A percentile compares a stretch with the other conserved stretches of the same genome.
These are phyloP conservation scores for Adelosebastes latens DNA, from an alignment of 2,797 vertebrate species.

Conservation along the genomic window DNA sequence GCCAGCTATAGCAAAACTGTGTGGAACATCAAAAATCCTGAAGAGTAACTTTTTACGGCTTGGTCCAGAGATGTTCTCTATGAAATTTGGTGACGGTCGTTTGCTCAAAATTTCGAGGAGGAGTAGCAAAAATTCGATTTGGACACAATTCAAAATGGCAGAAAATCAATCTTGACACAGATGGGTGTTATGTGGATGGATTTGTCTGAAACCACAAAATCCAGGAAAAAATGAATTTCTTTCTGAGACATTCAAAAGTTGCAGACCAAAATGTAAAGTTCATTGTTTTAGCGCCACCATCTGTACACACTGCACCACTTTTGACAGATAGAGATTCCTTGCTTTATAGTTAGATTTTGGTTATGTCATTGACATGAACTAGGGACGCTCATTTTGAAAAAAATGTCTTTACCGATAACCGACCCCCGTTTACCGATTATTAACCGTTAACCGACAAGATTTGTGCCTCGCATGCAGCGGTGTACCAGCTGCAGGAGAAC, in stretches of 20 bases:
- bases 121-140: neutral
- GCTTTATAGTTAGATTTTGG: neutral
- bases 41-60: neutral
- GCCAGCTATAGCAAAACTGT: neutral
- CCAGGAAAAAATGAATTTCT: neutral
- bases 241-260: neutral
- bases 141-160: neutral
- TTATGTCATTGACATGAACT: neutral
- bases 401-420: too few species aligned
- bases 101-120: too few species aligned
- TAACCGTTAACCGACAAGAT: too few species aligned
- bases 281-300: too few species aligned
- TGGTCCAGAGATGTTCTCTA: neutral
- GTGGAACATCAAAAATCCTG: neutral
- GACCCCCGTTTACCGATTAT: too few species aligned
- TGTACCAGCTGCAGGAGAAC: too few species aligned
- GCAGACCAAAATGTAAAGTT: neutral
- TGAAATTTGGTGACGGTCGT: neutral
- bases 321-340: neutral
- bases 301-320: neutral
- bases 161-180: neutral
- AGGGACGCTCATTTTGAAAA: too few species aligned
- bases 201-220: neutral
- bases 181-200: neutral
- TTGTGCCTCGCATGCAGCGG: too few species aligned